phyloP scores from a whole-genome alignment of 2,113 vertebrate genomes.

The Nanorana parkeri region DNA sequence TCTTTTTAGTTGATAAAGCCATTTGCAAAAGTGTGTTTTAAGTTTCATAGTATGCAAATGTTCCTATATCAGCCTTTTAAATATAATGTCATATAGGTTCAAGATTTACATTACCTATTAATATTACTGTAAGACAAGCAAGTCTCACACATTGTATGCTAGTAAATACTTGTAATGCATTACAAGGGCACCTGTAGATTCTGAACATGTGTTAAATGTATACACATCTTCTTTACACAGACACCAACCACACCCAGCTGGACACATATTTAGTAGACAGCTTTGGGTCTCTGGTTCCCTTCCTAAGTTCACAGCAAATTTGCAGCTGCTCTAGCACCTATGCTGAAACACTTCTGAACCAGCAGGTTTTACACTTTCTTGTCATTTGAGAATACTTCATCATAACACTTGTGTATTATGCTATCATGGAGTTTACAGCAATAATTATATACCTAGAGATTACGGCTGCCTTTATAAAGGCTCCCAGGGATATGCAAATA shows the following conservation, averaged over 20 bases:
- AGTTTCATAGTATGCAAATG: too few relatives aligned
- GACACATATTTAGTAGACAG: conserved; percentile 33
- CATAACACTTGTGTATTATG: background rate
- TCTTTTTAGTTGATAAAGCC: too few relatives aligned
- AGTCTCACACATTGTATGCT: too few relatives aligned
- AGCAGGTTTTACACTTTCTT: conserved; percentile 1
- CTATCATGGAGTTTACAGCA: too few relatives aligned
- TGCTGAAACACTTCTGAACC: conserved; percentile 6
- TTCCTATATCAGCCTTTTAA: too few relatives aligned
- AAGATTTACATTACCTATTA: too few relatives aligned
- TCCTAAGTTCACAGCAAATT: conserved; percentile 28
- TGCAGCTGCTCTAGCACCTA: conserved; percentile 20
- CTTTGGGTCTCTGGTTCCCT: conserved; percentile 34
- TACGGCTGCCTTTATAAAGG: too few relatives aligned
- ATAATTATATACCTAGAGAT: too few relatives aligned
- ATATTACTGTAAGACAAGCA: too few relatives aligned
- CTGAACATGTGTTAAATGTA: conserved; percentile 1
- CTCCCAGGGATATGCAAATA: too few relatives aligned
- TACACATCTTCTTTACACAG: background rate
- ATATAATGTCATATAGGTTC: too few relatives aligned
- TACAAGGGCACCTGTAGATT: background rate
- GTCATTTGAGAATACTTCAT: background rate
- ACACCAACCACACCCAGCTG: conserved; percentile 18
- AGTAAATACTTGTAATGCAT: background rate
- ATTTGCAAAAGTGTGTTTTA: too few relatives aligned